Evolutionary conservation across 2,888 invertebrate species (phyloP).

Genomic region (Griposia aprilina): DNA sequence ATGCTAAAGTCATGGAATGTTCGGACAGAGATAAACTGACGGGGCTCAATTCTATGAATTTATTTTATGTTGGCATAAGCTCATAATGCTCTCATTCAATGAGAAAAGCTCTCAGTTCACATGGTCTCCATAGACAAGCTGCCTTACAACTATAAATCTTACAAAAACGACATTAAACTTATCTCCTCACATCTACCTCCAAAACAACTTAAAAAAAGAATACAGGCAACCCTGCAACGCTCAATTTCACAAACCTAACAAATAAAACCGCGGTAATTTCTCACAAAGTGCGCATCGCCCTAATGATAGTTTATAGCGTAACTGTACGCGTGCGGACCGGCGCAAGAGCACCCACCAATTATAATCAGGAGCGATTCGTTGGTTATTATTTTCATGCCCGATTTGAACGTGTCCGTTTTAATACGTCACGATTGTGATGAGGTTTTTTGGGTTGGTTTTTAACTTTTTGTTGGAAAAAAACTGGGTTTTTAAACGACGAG

Average conservation of each 20-base stretch:
- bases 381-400: constrained; percentile 80
- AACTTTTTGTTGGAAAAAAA: constrained; percentile 4
- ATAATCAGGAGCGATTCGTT: constrained; percentile 77
- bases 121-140: not conserved
- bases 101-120: not conserved
- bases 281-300: constrained; percentile 72
- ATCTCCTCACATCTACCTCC: not conserved
- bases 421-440: constrained; percentile 66
- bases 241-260: constrained; percentile 75
- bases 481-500: constrained; percentile 38
- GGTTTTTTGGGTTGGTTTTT: constrained; percentile 45
- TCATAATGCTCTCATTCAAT: not conserved
- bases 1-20: too few relatives aligned
- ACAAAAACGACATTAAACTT: not conserved
- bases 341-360: constrained; percentile 77
- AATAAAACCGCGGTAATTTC: constrained; percentile 75
- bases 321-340: constrained; percentile 72
- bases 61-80: too few relatives aligned
- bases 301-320: constrained; percentile 77
- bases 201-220: not conserved
- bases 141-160: constrained; percentile 6
- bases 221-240: constrained; percentile 62
- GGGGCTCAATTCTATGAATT: too few relatives aligned
- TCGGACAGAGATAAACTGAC: too few relatives aligned
- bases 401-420: constrained; percentile 71